Evolutionary conservation across 2,888 invertebrate species (phyloP), one percentile per base, ranked within the genome.

Genomic region (Parelbella ahira): DNA sequence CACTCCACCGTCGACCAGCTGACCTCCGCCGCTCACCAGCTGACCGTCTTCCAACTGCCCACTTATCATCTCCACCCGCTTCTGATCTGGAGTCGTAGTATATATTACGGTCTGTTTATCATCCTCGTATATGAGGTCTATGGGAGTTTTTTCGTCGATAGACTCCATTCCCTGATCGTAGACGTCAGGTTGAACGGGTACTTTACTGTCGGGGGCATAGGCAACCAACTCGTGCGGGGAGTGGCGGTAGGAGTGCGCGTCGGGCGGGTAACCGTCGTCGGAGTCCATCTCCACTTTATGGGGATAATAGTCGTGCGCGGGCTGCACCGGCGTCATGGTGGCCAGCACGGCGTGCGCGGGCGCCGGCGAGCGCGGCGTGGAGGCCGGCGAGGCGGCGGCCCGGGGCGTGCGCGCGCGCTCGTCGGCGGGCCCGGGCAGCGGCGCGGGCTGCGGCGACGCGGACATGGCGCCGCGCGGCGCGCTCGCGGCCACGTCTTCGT

Each of bases 21-120:
- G 80, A 12, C 81, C 82, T 43, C 80, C 82, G 25, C 89, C 80
- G 56, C 84, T 79, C 51, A 89, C 88, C 49, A 89, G 74, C 58
- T 90, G 90, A 10, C 88, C 89, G 48, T 89, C 89, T 34, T 89
- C 88, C 30, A 88, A 80, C 80, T 92, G 92, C 7, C 92, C 91
- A 51, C 92, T 92, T 67, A 92, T 92, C 79, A 94, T 93, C 80
- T 94, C 94, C 27, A 94, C 91, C 28, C 93, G 91, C 72, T 94
- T 94, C 65, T 94, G 93, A 66, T 94, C 94, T 44, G 92, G 92
- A 5, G 91, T 90, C 46, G 93, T 92, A 36, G 94, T 94, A 61
- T 94, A 94, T 70, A 94, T 94, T 46, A 94, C 94, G 1, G 94
- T 94, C 70, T 94, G 94, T 67, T 93, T 94, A 29, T 94, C 94